Conservation (phyloP, 2,113 vertebrate species). For the Sterrhoptilus dennistouni region DNA sequence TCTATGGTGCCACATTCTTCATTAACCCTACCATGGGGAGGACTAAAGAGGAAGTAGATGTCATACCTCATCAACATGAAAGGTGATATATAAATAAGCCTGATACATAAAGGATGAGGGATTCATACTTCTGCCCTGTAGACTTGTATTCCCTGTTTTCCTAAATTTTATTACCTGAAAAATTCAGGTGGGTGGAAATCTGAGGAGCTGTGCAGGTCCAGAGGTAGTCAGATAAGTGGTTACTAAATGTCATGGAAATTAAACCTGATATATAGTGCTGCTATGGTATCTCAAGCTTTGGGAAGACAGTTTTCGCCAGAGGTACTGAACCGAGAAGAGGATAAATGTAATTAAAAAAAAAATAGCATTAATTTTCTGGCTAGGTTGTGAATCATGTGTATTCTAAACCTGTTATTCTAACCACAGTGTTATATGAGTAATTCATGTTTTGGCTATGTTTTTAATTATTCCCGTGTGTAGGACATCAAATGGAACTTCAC, state of each 20-base stretch:
- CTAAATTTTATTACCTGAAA: background rate
- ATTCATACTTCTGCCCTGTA: background rate
- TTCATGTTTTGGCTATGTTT: background rate
- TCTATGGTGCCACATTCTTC: background rate
- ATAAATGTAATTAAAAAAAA: background rate
- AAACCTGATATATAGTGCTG: background rate
- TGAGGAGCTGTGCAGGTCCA: background rate
- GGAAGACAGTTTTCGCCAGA: background rate
- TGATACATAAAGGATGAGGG: background rate
- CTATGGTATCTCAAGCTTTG: background rate
- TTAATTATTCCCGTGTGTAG: background rate
- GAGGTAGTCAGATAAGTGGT: background rate
- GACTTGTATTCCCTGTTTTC: background rate
- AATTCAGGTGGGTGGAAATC: background rate
- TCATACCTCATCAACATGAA: background rate
- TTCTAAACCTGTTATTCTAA: background rate
- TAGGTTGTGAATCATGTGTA: background rate
- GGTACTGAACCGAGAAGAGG: background rate
- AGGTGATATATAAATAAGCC: background rate
- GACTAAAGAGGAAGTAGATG: background rate
- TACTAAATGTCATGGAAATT: background rate
- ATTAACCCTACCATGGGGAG: background rate
- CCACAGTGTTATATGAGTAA: background rate
- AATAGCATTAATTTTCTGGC: background rate
- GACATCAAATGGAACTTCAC: background rate